Percentiles rank a stretch among this genome's conserved stretches.
phyloP scores from a whole-genome alignment of 1,140 invertebrate genomes.

The Rhyzopertha dominica region DNA sequence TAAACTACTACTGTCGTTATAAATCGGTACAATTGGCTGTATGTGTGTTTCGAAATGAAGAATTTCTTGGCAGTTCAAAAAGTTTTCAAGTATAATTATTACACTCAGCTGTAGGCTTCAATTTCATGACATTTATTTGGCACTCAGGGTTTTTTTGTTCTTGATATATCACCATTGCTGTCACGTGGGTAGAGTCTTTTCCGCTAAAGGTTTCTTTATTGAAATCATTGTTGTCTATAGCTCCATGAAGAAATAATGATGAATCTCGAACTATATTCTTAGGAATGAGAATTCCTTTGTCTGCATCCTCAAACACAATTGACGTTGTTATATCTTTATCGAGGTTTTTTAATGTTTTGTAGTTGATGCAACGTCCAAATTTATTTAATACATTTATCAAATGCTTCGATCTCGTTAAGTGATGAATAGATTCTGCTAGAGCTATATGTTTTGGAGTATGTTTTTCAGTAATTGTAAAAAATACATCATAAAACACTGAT shows the following conservation, averaged over 20 bases:
- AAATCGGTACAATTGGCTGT: too few species aligned
- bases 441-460: too few species aligned
- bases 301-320: conserved; percentile 11
- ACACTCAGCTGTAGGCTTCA: conserved; percentile 12
- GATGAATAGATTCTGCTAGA: conserved; percentile 18
- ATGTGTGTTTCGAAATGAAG: too few species aligned
- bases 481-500: conserved; percentile 18
- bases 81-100: conserved; percentile 15
- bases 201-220: conserved; percentile 20
- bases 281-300: too few species aligned
- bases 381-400: conserved; percentile 8
- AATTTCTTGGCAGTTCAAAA: too few species aligned
- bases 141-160: conserved; percentile 5
- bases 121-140: conserved; percentile 15
- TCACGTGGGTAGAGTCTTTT: conserved; percentile 18
- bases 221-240: conserved; percentile 20
- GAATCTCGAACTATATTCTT: too few species aligned
- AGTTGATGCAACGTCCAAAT: too few species aligned
- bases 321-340: too few species aligned
- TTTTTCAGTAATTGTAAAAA: too few species aligned
- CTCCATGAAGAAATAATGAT: conserved; percentile 22
- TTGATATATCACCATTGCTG: conserved; percentile 19
- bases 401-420: conserved; percentile 15
- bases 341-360: too few species aligned
- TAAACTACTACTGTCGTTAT: too few species aligned